Evolutionary conservation across 2,888 invertebrate species (phyloP).

Genomic region (Patella depressa): DNA sequence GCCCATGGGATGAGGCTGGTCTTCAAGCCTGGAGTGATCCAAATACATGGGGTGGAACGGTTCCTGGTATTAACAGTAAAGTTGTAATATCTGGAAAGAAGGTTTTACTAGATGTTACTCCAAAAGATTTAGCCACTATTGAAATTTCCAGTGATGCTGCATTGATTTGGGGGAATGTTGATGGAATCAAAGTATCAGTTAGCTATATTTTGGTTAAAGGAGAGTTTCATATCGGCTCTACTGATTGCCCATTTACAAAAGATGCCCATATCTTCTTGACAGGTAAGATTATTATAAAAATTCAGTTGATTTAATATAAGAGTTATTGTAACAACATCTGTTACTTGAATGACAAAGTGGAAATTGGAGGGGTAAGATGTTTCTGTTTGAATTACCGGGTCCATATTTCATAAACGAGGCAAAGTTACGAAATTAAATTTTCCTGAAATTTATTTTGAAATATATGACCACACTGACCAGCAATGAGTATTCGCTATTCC

Average conservation of each 20-base stretch:
- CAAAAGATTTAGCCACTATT: slow-evolving; percentile 25
- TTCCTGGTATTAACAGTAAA: not conserved
- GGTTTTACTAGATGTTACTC: slow-evolving; percentile 27
- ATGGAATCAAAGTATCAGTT: slow-evolving; percentile 27
- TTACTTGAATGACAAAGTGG: too few relatives aligned
- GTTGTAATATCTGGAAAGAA: slow-evolving; percentile 17
- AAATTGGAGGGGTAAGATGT: too few relatives aligned
- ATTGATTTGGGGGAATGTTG: slow-evolving; percentile 36
- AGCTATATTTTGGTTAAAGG: slow-evolving; percentile 39
- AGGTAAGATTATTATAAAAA: slow-evolving; percentile 23
- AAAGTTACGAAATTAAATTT: too few relatives aligned
- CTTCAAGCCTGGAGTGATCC: slow-evolving; percentile 22
- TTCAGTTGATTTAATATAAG: too few relatives aligned
- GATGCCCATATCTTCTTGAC: slow-evolving; percentile 35
- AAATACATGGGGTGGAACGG: slow-evolving; percentile 19
- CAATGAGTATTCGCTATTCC: too few relatives aligned
- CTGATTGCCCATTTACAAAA: slow-evolving; percentile 31
- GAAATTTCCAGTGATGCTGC: slow-evolving; percentile 25
- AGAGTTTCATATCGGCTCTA: slow-evolving; percentile 40
- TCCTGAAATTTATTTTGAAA: too few relatives aligned
- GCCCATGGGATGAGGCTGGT: slow-evolving; percentile 22
- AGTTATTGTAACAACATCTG: too few relatives aligned
- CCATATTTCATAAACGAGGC: too few relatives aligned
- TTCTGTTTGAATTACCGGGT: too few relatives aligned
- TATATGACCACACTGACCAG: too few relatives aligned